These are phyloP conservation scores for Heliopora coerulea DNA, from an alignment of 92 coral and sea anemone species.

Conservation along the genomic window DNA sequence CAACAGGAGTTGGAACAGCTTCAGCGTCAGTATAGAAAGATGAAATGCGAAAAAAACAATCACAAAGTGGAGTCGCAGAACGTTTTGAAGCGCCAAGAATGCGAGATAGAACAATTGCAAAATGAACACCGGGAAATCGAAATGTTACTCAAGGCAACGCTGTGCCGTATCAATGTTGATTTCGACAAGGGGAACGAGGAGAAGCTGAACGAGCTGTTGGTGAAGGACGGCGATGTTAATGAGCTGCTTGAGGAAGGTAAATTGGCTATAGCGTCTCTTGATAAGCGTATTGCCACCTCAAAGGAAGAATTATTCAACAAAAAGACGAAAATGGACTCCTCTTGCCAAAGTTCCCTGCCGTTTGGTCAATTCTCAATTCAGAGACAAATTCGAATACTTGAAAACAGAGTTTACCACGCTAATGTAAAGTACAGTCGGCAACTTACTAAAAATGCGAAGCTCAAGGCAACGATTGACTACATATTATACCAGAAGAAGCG, in stretches of 20 bases:
- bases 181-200: conserved; percentile 67
- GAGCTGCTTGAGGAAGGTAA: conserved; percentile 59
- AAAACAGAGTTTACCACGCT: conserved; percentile 76
- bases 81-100: conserved; percentile 72
- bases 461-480: conserved; percentile 68
- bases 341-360: conserved; percentile 45
- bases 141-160: conserved; percentile 66
- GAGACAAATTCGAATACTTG: conserved; percentile 77
- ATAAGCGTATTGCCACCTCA: conserved; percentile 52
- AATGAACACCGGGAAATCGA: conserved; percentile 65
- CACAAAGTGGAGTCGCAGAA: conserved; percentile 86
- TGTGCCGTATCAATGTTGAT: conserved; percentile 59
- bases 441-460: conserved; percentile 65
- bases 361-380: conserved; percentile 59
- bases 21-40: conserved; percentile 75
- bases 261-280: conserved; percentile 46
- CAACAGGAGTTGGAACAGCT: conserved; percentile 78
- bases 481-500: conserved; percentile 74
- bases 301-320: conserved; percentile 54
- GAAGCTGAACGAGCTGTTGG: conserved; percentile 61
- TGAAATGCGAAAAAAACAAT: conserved; percentile 75
- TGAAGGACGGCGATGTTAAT: conserved; percentile 56
- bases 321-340: conserved; percentile 61
- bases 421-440: conserved; percentile 58
- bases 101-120: conserved; percentile 66